Evolutionary conservation across 1,140 invertebrate species (phyloP), one percentile per base, ranked within the genome.

Genomic region (Polyergus mexicanus): DNA sequence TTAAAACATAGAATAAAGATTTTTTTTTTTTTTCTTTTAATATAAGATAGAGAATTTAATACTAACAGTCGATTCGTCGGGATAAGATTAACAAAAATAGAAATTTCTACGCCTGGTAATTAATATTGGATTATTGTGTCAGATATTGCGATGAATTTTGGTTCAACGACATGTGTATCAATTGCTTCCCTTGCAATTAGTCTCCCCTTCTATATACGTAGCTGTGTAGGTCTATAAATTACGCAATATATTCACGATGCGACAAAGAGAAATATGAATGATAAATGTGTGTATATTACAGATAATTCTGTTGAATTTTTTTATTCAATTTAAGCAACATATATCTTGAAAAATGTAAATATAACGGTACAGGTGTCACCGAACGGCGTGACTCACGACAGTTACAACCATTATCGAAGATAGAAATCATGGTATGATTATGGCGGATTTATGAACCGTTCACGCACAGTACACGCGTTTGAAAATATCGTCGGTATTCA

Each of bases 351-450:
- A 4, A 68, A 78, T 66, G 38, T 54, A 78, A 78, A 78, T 78
- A 65, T 51, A 22, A 38, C 19, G 16, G 62, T 25, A 28, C 44
- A 66, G 41, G 60, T 78, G 76, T 78, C 76, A 78, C 44, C 54
- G 62, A 66, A 78, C 76, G 41, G 22, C 13, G 38, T 66, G 75
- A 77, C 75, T 77, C 76, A 78, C 13, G 41, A 51, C 19, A 66
- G 41, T 66, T 28, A 2, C 60, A 68, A 28, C n/a, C 62, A 66
- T 78, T 54, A 35, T 35, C 28, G 25, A 51, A 22, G 11, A 44
- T 25, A 63, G 74, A 63, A 78, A 38, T 78, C 35, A 62, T 63
- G 38, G 58, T n/a, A 63, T 11, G 74, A 65, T 63, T 47, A 78
- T 35, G 62, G n/a, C 62, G 41, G 25, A 38, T 54, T 35, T 51